A percentile compares a stretch with the other conserved stretches of the same genome.
These are phyloP conservation scores for Conchocele bisecta DNA, from an alignment of 2,888 invertebrate genomes.

Conservation along the genomic window DNA sequence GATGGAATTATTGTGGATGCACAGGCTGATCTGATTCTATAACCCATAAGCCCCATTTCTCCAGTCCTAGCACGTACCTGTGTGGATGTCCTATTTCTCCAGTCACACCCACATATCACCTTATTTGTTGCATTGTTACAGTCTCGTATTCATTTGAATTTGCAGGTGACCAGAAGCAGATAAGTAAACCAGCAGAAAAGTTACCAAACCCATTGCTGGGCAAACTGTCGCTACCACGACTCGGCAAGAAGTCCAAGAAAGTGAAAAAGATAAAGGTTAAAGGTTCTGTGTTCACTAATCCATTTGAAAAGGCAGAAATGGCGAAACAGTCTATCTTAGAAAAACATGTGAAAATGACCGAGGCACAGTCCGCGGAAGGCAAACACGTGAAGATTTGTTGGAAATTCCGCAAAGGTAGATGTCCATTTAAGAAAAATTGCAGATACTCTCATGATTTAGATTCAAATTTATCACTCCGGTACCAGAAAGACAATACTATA, in stretches of 20 bases:
- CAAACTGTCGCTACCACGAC: slow-evolving; percentile 45
- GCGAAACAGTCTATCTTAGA: slow-evolving; percentile 93
- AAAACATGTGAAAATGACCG: slow-evolving; percentile 96
- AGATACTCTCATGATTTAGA: slow-evolving; percentile 96
- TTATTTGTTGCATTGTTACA: too few relatives aligned
- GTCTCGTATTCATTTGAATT: too few relatives aligned
- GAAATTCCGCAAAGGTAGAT: slow-evolving; percentile 95
- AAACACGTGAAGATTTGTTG: slow-evolving; percentile 93
- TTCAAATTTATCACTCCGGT: slow-evolving; percentile 65
- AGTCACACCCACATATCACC: too few relatives aligned
- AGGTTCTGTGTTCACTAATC: slow-evolving; percentile 92
- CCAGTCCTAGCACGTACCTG: too few relatives aligned
- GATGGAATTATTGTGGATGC: too few relatives aligned
- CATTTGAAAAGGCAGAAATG: slow-evolving; percentile 92
- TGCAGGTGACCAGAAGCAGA: too few relatives aligned
- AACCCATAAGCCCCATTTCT: too few relatives aligned
- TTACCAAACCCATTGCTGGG: slow-evolving; percentile 64
- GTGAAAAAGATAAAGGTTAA: slow-evolving; percentile 17
- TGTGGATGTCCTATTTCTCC: too few relatives aligned
- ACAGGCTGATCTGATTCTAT: too few relatives aligned
- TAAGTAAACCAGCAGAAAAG: slow-evolving; percentile 33
- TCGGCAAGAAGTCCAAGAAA: slow-evolving; percentile 17
- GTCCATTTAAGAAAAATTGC: slow-evolving; percentile 95
- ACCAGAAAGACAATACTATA: slow-evolving; percentile 6
- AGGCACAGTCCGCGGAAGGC: slow-evolving; percentile 83